Percentiles rank a stretch among this genome's conserved stretches.
Evolutionary conservation across 2,797 vertebrate species (phyloP).

Genomic region (Tiaroga cobitis): DNA sequence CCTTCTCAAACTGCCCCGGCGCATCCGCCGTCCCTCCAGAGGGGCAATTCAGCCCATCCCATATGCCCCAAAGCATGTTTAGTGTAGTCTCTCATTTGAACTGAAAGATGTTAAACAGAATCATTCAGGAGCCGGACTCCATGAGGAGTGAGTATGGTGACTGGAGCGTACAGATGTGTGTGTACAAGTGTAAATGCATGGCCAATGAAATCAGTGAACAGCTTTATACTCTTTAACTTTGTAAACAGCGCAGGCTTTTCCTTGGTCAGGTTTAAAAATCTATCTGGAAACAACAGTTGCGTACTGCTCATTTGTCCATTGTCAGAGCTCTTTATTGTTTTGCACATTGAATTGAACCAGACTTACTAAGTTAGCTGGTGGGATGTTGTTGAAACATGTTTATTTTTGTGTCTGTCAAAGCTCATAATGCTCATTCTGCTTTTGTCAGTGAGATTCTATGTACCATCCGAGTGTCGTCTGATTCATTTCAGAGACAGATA

Average conservation of each 20-base stretch:
- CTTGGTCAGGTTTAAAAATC: constrained; percentile 38
- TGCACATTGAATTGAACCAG: constrained; percentile 73
- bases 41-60: constrained; percentile 84
- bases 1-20: constrained; percentile 87
- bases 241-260: constrained; percentile 32
- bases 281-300: constrained; percentile 58
- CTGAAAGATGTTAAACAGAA: constrained; percentile 95
- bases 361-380: constrained; percentile 74
- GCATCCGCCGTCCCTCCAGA: constrained; percentile 81
- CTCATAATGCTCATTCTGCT: constrained; percentile 74
- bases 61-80: constrained; percentile 90
- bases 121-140: constrained; percentile 88
- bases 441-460: constrained; percentile 73
- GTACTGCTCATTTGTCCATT: constrained; percentile 57
- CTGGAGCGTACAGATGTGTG: constrained; percentile 43
- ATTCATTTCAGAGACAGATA: constrained; percentile 65
- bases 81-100: constrained; percentile 90
- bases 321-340: constrained; percentile 75
- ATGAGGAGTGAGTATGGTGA: constrained; percentile 66
- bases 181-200: constrained; percentile 28
- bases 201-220: constrained; percentile 18
- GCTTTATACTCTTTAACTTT: neutral
- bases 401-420: constrained; percentile 78
- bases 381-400: constrained; percentile 81
- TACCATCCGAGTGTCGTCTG: constrained; percentile 67